Evolutionary conservation across 2,888 invertebrate species (phyloP), one percentile per base, ranked within the genome.

Genomic region (Holacanthella duospinosa): DNA sequence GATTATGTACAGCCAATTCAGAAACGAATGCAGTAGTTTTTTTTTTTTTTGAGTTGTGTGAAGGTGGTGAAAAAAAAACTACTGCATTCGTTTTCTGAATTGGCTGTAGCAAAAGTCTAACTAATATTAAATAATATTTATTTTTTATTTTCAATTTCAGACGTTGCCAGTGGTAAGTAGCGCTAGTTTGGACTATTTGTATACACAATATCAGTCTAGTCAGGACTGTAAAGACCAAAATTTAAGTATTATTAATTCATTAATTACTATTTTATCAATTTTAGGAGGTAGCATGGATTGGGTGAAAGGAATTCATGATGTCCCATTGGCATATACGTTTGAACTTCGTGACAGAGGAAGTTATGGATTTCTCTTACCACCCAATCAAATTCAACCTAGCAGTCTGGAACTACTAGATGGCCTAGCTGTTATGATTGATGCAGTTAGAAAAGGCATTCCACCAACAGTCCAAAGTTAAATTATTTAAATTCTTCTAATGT

Each of bases 291-390:
- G 84, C 21, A 79, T 83, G 67, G 91, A 92, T 75, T 92, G 88
- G 86, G 86, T 83, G 0, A 86, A 88, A 73, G 85, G 83, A 6
- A 80, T 78, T 0, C 82, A 82, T 59, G 82, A 83, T 54, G 82
- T 84, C 0, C 85, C 85, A 1, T 79, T 88, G 21, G 80, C 83
- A 0, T 87, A 84, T 67, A 85, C 86, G 0, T 85, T 85, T 68
- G 86, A 87, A 74, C 79, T 87, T 1, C 79, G 88, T 2, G 89
- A 89, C 74, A 81, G 77, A 0, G 83, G 85, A 0, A 62, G 73
- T 27, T 80, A 81, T 71, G 89, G 88, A 12, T 60, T 60, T 53
- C 29, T 60, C n/a, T 53, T 26, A 44, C 43, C 26, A 25, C 57
- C 66, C 9, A 58, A 64, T 0, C 65, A 68, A 48, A 69, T 69